Percentiles rank a stretch among this genome's conserved stretches.
Evolutionary conservation across 1,140 invertebrate genomes (phyloP).

Genomic region (Gonatopus flavifemur): DNA sequence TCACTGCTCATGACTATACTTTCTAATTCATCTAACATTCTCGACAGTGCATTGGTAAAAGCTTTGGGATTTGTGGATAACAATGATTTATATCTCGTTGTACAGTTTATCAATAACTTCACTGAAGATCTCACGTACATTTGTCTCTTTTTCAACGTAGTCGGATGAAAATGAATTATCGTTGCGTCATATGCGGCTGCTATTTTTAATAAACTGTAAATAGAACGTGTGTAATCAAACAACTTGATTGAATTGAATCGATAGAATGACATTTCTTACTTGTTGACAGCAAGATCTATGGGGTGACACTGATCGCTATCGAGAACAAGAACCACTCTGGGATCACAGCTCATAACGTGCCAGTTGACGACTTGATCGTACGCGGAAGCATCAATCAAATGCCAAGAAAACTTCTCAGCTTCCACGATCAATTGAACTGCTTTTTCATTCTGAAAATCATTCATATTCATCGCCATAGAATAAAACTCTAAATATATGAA

Average conservation of each 20-base stretch:
- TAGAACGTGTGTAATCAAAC: neutral
- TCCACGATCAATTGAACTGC: conserved; percentile 62
- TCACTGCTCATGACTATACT: conserved; percentile 60
- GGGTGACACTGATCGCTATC: conserved; percentile 52
- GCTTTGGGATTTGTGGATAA: conserved; percentile 56
- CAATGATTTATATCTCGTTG: conserved; percentile 60
- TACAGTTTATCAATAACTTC: conserved; percentile 63
- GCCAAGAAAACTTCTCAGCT: conserved; percentile 71
- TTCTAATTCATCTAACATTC: conserved; percentile 66
- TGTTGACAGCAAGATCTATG: conserved; percentile 59
- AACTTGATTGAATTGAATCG: neutral
- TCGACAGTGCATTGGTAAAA: conserved; percentile 59
- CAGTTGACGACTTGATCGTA: conserved; percentile 74
- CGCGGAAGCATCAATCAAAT: conserved; percentile 65
- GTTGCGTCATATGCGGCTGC: conserved; percentile 62
- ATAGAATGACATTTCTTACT: conserved; percentile 41
- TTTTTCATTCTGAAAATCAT: conserved; percentile 54
- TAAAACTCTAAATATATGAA: neutral
- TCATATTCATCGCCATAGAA: neutral
- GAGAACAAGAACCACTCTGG: conserved; percentile 65
- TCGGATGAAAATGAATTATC: conserved; percentile 53
- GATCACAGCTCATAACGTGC: conserved; percentile 77
- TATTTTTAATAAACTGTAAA: conserved; percentile 62
- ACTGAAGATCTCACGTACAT: conserved; percentile 64
- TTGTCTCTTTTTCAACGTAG: conserved; percentile 62